Percentiles rank a stretch among this genome's conserved stretches.
Conservation (phyloP, 1,140 invertebrate species). For the Arion vulgaris region DNA sequence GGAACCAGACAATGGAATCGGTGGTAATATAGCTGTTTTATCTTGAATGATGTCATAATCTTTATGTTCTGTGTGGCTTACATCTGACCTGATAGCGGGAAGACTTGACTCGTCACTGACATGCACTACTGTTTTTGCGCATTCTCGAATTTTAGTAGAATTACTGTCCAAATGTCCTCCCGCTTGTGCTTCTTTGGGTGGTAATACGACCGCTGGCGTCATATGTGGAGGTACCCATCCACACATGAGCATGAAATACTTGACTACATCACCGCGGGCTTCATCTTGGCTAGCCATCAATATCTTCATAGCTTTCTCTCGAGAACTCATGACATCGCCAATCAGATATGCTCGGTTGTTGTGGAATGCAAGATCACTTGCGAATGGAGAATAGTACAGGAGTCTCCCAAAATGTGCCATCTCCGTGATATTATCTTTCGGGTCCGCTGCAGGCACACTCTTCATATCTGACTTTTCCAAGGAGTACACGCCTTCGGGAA, state of each 20-base stretch:
- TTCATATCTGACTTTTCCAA: neutral
- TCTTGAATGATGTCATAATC: no score
- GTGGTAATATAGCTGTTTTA: no score
- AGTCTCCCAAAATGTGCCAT: neutral
- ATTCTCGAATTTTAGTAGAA: no score
- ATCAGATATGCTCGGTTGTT: neutral
- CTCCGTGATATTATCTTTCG: neutral
- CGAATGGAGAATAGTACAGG: neutral
- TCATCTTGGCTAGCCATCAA: neutral
- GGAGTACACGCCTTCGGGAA: neutral
- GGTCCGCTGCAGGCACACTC: neutral
- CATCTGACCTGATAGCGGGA: no score
- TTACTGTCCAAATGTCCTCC: no score
- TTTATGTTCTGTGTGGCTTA: no score
- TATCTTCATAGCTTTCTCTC: neutral
- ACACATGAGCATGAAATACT: neutral
- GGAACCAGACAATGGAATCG: no score
- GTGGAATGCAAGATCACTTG: neutral
- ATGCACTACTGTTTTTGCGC: no score
- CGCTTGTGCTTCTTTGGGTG: neutral
- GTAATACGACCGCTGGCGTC: neutral
- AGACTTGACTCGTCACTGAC: no score
- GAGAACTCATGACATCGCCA: neutral
- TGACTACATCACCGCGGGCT: neutral
- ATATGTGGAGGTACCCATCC: neutral